Percentiles rank a stretch among this genome's conserved stretches.
These are phyloP conservation scores for Bombus waltoni DNA, from an alignment of 1,140 invertebrate genomes.

Conservation along the genomic window DNA sequence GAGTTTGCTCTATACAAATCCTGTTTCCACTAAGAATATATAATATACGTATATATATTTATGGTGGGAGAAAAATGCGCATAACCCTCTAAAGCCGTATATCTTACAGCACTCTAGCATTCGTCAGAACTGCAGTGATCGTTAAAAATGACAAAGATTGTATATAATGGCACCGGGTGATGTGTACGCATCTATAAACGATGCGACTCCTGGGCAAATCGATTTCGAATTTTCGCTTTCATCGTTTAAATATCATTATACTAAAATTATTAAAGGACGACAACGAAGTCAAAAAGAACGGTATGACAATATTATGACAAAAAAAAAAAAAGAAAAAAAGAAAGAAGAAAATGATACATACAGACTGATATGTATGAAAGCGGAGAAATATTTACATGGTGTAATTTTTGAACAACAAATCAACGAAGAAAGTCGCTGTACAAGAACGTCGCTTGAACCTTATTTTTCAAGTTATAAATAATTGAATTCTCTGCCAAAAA, in stretches of 20 bases:
- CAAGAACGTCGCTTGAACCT: background rate
- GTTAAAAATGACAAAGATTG: slow-evolving; percentile 62
- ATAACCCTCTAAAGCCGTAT: slow-evolving; percentile 82
- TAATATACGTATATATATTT: slow-evolving; percentile 28
- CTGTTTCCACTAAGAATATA: slow-evolving; percentile 52
- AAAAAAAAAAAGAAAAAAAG: background rate
- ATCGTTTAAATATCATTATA: background rate
- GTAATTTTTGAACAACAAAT: background rate
- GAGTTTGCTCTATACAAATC: slow-evolving; percentile 69
- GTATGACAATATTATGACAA: no score
- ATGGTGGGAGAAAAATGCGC: slow-evolving; percentile 75
- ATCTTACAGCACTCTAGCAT: slow-evolving; percentile 83
- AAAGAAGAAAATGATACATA: background rate
- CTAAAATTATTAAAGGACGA: background rate
- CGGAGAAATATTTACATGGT: background rate
- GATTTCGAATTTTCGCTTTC: background rate
- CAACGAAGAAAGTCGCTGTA: background rate
- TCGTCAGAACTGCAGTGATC: slow-evolving; percentile 75
- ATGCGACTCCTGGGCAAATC: slow-evolving; percentile 25
- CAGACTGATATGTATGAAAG: background rate
- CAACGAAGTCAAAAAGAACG: background rate
- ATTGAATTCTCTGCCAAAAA: no score
- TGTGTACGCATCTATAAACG: slow-evolving; percentile 34
- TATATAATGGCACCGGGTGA: slow-evolving; percentile 45
- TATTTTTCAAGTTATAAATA: background rate